These are phyloP conservation scores for Chauna torquata DNA, from an alignment of 2,113 vertebrate genomes.

Conservation along the genomic window DNA sequence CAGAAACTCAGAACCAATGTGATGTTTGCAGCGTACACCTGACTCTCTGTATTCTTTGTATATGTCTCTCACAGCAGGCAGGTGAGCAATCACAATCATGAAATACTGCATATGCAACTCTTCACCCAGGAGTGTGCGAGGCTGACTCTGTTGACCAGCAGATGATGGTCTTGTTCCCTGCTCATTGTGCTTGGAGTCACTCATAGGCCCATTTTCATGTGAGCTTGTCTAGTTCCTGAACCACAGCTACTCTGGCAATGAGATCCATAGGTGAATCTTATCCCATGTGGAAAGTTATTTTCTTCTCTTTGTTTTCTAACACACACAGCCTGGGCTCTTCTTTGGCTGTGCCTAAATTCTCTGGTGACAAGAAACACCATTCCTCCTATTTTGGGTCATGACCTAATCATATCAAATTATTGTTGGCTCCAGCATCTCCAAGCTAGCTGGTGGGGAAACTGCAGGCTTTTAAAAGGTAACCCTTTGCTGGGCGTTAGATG, in stretches of 20 bases:
- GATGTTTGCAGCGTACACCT: background rate
- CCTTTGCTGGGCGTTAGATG: background rate
- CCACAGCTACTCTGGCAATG: background rate
- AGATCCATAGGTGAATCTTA: background rate
- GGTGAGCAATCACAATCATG: too few species aligned
- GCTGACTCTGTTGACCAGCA: background rate
- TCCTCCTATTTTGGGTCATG: background rate
- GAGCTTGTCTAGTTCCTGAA: background rate
- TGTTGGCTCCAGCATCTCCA: conserved; percentile 27
- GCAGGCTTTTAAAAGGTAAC: background rate
- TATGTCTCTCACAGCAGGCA: background rate
- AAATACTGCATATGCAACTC: background rate
- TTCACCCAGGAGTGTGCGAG: background rate
- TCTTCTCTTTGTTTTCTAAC: background rate
- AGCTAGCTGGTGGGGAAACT: background rate
- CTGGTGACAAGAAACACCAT: background rate
- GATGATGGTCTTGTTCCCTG: background rate
- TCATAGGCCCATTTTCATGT: background rate
- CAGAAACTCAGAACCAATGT: background rate
- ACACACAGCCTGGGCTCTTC: background rate
- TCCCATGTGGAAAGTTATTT: background rate
- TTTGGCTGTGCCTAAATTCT: background rate
- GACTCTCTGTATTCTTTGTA: background rate
- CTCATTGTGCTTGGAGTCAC: background rate
- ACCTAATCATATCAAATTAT: background rate